Evolutionary conservation across 2,797 vertebrate species (phyloP).

Genomic region (Mormyrus proboscirostris): DNA sequence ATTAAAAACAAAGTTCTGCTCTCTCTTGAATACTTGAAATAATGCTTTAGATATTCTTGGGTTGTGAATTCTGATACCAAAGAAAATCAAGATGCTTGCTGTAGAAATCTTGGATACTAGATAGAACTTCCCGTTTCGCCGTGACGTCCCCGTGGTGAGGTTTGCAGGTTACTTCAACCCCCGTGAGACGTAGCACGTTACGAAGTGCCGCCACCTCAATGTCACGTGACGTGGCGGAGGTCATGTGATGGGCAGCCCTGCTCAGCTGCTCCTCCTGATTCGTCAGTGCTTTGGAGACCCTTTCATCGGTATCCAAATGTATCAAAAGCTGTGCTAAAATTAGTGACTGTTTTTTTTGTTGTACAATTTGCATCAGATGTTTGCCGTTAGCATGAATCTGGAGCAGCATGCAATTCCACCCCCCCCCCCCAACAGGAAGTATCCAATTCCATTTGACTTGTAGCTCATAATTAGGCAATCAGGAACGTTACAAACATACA

Average conservation of each 20-base stretch:
- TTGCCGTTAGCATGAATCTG: background rate
- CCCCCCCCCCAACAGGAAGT: background rate
- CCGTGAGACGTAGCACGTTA: background rate
- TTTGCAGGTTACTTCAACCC: background rate
- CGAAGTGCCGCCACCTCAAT: background rate
- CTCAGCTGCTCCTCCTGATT: background rate
- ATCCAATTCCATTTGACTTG: background rate
- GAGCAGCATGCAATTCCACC: background rate
- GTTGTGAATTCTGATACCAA: background rate
- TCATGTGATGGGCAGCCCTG: background rate
- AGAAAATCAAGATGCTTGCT: background rate
- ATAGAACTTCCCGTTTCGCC: background rate
- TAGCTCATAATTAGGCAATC: background rate
- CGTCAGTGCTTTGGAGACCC: background rate
- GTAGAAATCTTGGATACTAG: background rate
- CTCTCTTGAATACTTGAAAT: background rate
- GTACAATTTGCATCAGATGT: background rate
- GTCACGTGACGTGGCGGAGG: background rate
- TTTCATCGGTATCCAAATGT: background rate
- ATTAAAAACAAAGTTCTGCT: conserved; percentile 10
- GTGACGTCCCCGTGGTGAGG: background rate
- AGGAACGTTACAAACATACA: background rate
- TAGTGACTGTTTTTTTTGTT: background rate
- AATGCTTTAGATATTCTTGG: background rate
- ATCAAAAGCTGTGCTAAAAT: background rate